Evolutionary conservation across 2,113 vertebrate genomes (phyloP).

Genomic region (Mesembrinibis cayennensis): DNA sequence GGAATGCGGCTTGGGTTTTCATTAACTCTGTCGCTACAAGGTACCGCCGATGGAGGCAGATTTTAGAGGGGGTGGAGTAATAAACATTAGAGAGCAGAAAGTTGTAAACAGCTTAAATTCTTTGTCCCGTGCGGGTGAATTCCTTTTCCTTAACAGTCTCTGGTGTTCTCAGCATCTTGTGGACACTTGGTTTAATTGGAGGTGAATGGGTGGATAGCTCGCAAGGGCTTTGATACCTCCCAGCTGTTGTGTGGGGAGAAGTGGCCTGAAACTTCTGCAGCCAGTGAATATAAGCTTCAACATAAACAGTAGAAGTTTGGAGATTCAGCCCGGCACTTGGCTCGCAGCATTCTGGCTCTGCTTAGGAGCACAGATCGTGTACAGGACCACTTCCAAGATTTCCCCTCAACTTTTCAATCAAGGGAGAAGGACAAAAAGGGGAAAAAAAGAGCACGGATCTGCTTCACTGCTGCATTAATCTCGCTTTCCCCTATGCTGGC

Average conservation of each 20-base stretch:
- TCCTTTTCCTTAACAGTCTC: neutral
- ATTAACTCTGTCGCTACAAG: constrained; percentile 62
- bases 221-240: neutral
- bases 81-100: constrained; percentile 12
- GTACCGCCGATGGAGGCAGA: neutral
- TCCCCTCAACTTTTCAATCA: constrained; percentile 19
- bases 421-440: neutral
- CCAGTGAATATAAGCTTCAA: constrained; percentile 27
- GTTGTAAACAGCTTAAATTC: constrained; percentile 21
- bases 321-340: constrained; percentile 20
- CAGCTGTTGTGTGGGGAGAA: constrained; percentile 34
- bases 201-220: neutral
- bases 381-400: constrained; percentile 47
- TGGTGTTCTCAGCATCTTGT: neutral
- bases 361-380: neutral
- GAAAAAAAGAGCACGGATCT: neutral
- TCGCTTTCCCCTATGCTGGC: neutral
- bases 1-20: constrained; percentile 63
- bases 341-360: constrained; percentile 35
- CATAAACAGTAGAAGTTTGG: constrained; percentile 47
- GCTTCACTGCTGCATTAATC: neutral
- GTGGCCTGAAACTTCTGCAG: neutral
- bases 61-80: neutral
- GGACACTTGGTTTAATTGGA: neutral
- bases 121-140: neutral